These are phyloP conservation scores for Kryphioiulus occultus DNA, from an alignment of 2,888 invertebrate species.

Conservation along the genomic window DNA sequence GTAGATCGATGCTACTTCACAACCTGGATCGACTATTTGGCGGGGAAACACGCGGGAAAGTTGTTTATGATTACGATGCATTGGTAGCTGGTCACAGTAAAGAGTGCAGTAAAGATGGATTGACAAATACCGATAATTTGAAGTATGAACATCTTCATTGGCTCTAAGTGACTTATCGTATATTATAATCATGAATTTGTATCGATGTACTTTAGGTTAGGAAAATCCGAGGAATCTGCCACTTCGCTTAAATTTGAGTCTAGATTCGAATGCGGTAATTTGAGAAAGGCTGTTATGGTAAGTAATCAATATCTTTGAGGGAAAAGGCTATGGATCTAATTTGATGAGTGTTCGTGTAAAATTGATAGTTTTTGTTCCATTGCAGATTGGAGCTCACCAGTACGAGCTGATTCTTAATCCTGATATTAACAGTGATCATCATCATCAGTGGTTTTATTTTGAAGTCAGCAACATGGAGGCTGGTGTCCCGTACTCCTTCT, in stretches of 20 bases:
- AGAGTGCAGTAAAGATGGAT: not conserved
- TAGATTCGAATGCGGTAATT: constrained; percentile 85
- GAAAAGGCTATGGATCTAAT: not conserved
- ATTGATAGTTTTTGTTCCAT: constrained; percentile 57
- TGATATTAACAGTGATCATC: constrained; percentile 79
- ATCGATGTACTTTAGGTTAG: constrained; percentile 59
- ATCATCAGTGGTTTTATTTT: constrained; percentile 92
- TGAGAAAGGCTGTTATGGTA: constrained; percentile 82
- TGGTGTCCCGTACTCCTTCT: constrained; percentile 77
- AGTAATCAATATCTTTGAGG: constrained; percentile 39
- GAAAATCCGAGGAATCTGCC: constrained; percentile 62
- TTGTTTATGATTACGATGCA: constrained; percentile 76
- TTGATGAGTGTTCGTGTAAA: not conserved
- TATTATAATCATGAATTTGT: not conserved
- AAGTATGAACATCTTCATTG: not conserved
- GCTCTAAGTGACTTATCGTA: not conserved
- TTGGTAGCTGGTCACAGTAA: constrained; percentile 58
- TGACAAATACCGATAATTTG: constrained; percentile 42
- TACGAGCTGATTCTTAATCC: constrained; percentile 84
- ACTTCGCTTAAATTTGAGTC: constrained; percentile 77
- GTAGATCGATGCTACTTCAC: constrained; percentile 69
- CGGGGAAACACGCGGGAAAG: constrained; percentile 69
- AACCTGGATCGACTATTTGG: constrained; percentile 75
- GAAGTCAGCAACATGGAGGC: constrained; percentile 80
- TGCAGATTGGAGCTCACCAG: constrained; percentile 75